Percentiles rank a stretch among this genome's conserved stretches.
phyloP scores from a whole-genome alignment of 2,888 invertebrate species.

The Nephrotoma guestfalica region DNA sequence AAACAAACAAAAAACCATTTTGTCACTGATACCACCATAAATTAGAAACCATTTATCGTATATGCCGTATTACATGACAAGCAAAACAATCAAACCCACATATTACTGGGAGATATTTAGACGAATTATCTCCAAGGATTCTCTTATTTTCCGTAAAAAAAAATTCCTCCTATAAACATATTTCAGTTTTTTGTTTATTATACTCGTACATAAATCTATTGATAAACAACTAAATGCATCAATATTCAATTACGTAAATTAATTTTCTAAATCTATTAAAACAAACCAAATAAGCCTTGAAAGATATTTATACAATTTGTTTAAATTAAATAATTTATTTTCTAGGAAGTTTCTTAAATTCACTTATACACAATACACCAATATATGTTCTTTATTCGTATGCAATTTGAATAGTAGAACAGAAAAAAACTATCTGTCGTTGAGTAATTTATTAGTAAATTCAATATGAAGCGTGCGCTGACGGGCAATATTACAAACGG shows the following conservation, averaged over 20 bases:
- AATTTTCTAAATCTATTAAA: not conserved
- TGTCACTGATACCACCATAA: not conserved
- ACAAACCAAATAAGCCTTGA: not conserved
- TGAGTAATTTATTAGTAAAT: not conserved
- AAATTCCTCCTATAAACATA: not conserved
- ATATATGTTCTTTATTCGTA: not conserved
- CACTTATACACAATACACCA: not conserved
- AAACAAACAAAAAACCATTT: not conserved
- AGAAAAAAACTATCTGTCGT: not conserved
- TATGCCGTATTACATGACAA: too few species aligned
- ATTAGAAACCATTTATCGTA: too few species aligned
- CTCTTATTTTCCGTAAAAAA: not conserved
- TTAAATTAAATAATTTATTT: not conserved
- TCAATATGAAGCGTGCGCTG: not conserved
- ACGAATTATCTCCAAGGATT: not conserved
- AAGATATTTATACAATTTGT: not conserved
- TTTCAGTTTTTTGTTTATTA: not conserved
- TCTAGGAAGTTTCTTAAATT: not conserved
- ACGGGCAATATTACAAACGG: not conserved
- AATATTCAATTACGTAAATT: not conserved
- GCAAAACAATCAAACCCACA: not conserved
- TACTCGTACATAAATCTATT: not conserved
- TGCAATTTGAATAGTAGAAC: not conserved
- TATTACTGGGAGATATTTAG: not conserved
- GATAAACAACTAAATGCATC: not conserved